A percentile compares a stretch with the other conserved stretches of the same genome.
phyloP scores from a whole-genome alignment of 2,797 vertebrate genomes.

The Saxicola maurus region DNA sequence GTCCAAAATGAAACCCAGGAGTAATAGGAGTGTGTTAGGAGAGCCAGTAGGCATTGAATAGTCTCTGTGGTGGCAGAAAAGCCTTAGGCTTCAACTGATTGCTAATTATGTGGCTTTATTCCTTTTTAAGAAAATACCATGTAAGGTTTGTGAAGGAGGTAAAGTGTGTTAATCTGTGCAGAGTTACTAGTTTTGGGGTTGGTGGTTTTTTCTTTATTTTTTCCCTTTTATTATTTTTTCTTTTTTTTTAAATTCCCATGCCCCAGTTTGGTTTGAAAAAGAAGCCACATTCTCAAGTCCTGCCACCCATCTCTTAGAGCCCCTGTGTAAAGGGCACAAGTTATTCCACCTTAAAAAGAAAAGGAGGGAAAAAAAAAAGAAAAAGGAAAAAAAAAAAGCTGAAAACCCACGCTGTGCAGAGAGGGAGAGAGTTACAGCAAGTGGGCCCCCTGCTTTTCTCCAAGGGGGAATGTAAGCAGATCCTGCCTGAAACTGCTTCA shows the following conservation, averaged over 20 bases:
- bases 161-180: slow-evolving; percentile 34
- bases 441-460: slow-evolving; percentile 62
- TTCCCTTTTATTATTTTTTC: rapidly evolving
- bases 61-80: slow-evolving; percentile 43
- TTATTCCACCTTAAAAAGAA: slow-evolving; percentile 56
- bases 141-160: slow-evolving; percentile 37
- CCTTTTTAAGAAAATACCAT: slow-evolving; percentile 44
- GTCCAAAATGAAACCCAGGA: slow-evolving; percentile 48
- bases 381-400: rapidly evolving
- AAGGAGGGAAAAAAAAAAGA: background rate
- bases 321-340: background rate
- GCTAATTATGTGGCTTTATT: slow-evolving; percentile 54
- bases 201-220: background rate
- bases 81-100: slow-evolving; percentile 55
- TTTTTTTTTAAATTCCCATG: background rate
- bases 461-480: slow-evolving; percentile 70
- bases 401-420: slow-evolving; percentile 31
- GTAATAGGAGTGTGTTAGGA: slow-evolving; percentile 9
- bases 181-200: background rate
- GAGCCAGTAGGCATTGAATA: slow-evolving; percentile 43
- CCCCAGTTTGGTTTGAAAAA: background rate
- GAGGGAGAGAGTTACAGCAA: slow-evolving; percentile 37
- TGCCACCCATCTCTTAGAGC: background rate
- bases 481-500: slow-evolving; percentile 63
- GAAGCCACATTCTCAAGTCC: background rate